Evolutionary conservation across 2,113 vertebrate species (phyloP).

Genomic region (Ancistrus triradiatus): DNA sequence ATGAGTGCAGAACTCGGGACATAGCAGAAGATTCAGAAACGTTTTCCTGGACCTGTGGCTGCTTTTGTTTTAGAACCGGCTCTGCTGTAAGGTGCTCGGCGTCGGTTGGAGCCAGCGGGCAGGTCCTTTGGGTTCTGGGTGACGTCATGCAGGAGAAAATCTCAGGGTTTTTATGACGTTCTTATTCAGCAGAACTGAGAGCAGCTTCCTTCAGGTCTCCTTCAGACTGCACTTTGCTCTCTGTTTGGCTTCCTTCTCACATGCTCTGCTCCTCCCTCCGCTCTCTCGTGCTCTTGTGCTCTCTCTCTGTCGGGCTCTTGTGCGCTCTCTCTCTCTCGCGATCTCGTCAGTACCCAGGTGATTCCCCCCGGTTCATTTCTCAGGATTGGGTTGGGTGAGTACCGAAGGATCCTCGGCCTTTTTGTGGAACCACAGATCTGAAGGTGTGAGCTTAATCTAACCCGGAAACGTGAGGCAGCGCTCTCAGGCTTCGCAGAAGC

Average conservation of each 20-base stretch:
- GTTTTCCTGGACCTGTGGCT: too few relatives aligned
- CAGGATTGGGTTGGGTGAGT: too few relatives aligned
- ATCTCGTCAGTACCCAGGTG: not conserved
- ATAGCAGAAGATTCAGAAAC: too few relatives aligned
- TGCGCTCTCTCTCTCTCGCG: not conserved
- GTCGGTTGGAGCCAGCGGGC: too few relatives aligned
- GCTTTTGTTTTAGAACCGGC: too few relatives aligned
- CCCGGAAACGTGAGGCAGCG: constrained; percentile 23
- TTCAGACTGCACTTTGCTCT: constrained; percentile 26
- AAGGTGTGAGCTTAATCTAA: not conserved
- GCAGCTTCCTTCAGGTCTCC: not conserved
- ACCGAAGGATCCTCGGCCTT: too few relatives aligned
- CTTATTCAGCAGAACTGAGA: too few relatives aligned
- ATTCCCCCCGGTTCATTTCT: constrained; percentile 9
- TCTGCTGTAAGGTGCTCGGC: too few relatives aligned
- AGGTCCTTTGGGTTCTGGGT: too few relatives aligned
- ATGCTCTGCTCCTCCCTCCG: constrained; percentile 1
- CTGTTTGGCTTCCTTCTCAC: constrained; percentile 11
- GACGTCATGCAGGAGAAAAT: too few relatives aligned
- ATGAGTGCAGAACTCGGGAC: too few relatives aligned
- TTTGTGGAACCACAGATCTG: not conserved
- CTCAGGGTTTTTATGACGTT: too few relatives aligned
- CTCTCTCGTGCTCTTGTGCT: constrained; percentile 3
- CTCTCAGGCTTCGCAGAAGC: constrained; percentile 33
- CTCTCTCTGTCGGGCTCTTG: not conserved